Percentiles rank a stretch among this genome's conserved stretches.
phyloP scores from a whole-genome alignment of 1,140 invertebrate species.

The Sitobion miscanthi region DNA sequence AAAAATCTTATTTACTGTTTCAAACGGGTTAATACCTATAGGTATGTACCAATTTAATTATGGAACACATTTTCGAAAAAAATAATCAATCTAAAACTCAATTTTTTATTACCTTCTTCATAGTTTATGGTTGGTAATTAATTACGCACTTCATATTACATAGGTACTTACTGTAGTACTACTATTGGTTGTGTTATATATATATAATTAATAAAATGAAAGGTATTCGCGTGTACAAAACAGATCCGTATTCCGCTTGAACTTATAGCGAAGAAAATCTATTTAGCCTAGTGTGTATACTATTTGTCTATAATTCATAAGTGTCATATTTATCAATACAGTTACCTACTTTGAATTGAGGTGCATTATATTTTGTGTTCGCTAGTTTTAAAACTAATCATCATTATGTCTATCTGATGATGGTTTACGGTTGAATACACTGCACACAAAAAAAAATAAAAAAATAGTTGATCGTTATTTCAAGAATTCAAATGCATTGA shows the following conservation, averaged over 20 bases:
- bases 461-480: neutral
- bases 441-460: neutral
- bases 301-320: neutral
- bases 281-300: neutral
- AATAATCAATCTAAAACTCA: conserved; percentile 8
- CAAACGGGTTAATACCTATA: neutral
- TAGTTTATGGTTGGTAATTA: neutral
- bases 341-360: neutral
- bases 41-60: neutral
- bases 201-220: conserved; percentile 9
- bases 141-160: neutral
- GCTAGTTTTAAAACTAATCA: neutral
- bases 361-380: neutral
- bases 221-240: neutral
- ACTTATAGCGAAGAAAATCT: neutral
- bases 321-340: neutral
- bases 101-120: neutral
- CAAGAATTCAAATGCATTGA: neutral
- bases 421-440: neutral
- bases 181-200: neutral
- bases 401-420: neutral
- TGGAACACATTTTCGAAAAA: neutral
- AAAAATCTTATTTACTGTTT: conserved; percentile 1
- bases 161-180: neutral
- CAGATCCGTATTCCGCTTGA: neutral